Evolutionary conservation across 2,888 invertebrate genomes (phyloP), one percentile per base, ranked within the genome.

Genomic region (Podotricha telesiphe): DNA sequence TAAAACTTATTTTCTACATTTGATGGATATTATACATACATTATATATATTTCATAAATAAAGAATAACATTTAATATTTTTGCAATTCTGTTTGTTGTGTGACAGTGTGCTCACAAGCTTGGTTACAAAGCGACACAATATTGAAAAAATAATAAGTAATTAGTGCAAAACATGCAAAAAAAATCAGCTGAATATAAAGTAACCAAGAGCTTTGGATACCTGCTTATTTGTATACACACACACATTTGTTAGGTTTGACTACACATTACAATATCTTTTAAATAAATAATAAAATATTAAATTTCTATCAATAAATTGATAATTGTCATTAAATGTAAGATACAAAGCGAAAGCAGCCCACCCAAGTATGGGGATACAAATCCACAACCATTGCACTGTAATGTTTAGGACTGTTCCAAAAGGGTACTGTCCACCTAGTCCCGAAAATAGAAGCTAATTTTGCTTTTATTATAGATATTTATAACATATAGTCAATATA

Each of bases 111-210:
- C 45, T 17, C 22, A 45, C 42, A 59, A 59, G 45, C 28, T 59
- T 45, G 22, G 22, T 59, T 17, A 28, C 6, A 2, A 59, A 45
- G n/a, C 42, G 22, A 59, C 45, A 59, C 59, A 59, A 59, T 11
- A n/a, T 22, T 28, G 5, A n/a, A 59, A 22, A n/a, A 20, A 42
- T 13, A 20, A 59, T n/a, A 22, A 42, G 10, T 42, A 17, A 59
- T 59, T 59, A 59, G 45, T 45, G 28, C 45, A 59, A 22, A 45
- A 59, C 87, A 86, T 86, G 86, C 86, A 88, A 88, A 87, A 86
- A n/a, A 85, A 88, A 87, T 84, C 81, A 86, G 82, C 78, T 13
- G 42, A 80, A 71, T 68, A 73, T 82, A 83, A 84, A 84, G 78
- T 76, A 84, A 28, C 6, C 48, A 59, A 61, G 22, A 58, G 34